phyloP scores from a whole-genome alignment of 2,888 invertebrate species.

The Yponomeuta evonymella region DNA sequence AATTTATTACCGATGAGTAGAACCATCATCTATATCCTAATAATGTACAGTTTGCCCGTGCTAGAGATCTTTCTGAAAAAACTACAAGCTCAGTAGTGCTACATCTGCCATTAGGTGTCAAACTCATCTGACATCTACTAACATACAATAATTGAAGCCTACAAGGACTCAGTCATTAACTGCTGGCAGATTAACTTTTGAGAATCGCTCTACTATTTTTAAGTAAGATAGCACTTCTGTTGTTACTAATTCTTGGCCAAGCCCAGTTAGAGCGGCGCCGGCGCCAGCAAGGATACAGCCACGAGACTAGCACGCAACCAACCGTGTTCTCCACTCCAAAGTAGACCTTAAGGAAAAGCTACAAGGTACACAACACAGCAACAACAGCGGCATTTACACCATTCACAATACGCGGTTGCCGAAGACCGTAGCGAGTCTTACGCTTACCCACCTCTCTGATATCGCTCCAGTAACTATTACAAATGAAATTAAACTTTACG shows the following conservation, averaged over 20 bases:
- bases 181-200: too few relatives aligned
- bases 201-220: neutral
- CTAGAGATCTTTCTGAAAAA: too few relatives aligned
- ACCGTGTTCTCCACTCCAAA: conserved; percentile 28
- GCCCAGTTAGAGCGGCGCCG: conserved; percentile 62
- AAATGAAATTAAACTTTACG: conserved; percentile 55
- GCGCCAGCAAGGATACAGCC: conserved; percentile 62
- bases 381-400: conserved; percentile 34
- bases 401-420: conserved; percentile 39
- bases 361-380: conserved; percentile 32
- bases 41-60: too few relatives aligned
- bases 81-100: too few relatives aligned
- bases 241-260: conserved; percentile 33
- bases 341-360: conserved; percentile 30
- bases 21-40: too few relatives aligned
- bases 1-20: too few relatives aligned
- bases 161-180: too few relatives aligned
- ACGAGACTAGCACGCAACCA: conserved; percentile 41
- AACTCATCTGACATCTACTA: too few relatives aligned
- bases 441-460: conserved; percentile 49
- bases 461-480: conserved; percentile 43
- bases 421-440: conserved; percentile 72
- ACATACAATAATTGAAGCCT: too few relatives aligned
- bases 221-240: neutral
- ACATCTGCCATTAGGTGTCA: too few relatives aligned